Base-by-base conservation (phyloP, 2,888 invertebrate species). In the Drosophila helvetica region DNA sequence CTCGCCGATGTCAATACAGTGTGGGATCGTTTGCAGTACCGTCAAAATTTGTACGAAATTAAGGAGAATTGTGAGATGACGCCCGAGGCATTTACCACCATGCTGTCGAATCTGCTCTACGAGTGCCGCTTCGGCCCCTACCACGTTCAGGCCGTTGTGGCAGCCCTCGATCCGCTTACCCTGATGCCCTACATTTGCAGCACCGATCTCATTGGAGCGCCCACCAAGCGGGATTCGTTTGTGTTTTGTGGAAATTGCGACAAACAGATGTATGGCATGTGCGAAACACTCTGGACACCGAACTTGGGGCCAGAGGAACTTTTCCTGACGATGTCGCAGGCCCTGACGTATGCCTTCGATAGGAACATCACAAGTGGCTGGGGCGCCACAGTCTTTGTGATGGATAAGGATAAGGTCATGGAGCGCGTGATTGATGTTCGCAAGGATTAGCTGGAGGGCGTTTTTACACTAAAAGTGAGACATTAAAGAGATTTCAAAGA, bases 41-140 rank as follows among this genome's bases (percentile, higher is more conserved):
- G 38, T 6, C 38, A 38, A n/a, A 38, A 38, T 38, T 7, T 38
- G 38, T 38, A n/a, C 38, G 38, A 38, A 38, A 38, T 38, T n/a
- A 38, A n/a, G 38, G 38, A 15, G 15, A n/a, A n/a, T 7, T n/a
- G 15, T 38, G 38, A 38, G 6, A 38, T 38, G 38, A 7, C n/a
- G 15, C 38, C 38, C 2, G 38, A 74, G 66, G 47, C 66, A 38
- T 38, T 38, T 2, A 38, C 38, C 38, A n/a, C 38, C 15, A n/a
- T 38, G 38, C n/a, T 38, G n/a, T 38, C 38, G 38, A 38, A 38
- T n/a, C 38, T 38, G 38, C 38, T 38, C 7, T 38, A 38, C 38
- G 38, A 38, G 7, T n/a, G 7, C 6, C 38, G 38, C n/a, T 38
- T 38, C 7, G 38, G 38, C 15, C 38, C 38, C 38, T 38, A 15